These are phyloP conservation scores for Percopsis transmontana DNA, from an alignment of 2,113 vertebrate species.

Conservation along the genomic window DNA sequence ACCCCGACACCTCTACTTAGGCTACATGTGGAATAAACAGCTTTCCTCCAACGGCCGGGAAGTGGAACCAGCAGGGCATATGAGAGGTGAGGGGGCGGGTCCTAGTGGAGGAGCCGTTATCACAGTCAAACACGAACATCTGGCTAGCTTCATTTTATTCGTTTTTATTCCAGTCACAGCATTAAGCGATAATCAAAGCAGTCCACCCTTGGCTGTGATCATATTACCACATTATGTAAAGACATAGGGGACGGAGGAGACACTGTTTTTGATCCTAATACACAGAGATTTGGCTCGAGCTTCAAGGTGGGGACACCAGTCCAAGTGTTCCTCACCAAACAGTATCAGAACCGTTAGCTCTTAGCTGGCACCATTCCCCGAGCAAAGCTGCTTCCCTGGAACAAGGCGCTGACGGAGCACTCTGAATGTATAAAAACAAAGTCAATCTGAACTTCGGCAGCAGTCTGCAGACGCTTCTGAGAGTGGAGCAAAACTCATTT, in stretches of 20 bases:
- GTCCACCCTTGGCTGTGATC: slow-evolving; percentile 58
- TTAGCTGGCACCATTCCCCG: slow-evolving; percentile 38
- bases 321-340: slow-evolving; percentile 15
- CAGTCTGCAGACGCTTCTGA: slow-evolving; percentile 56
- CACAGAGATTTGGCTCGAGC: slow-evolving; percentile 65
- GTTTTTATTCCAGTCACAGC: slow-evolving; percentile 22
- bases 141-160: slow-evolving; percentile 35
- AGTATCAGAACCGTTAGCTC: slow-evolving; percentile 31
- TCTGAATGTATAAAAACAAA: slow-evolving; percentile 53
- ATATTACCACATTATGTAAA: slow-evolving; percentile 70
- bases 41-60: slow-evolving; percentile 62
- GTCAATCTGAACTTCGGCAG: slow-evolving; percentile 53
- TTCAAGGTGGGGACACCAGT: slow-evolving; percentile 50
- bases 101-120: slow-evolving; percentile 71
- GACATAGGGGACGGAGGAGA: slow-evolving; percentile 63
- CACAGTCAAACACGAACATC: slow-evolving; percentile 57
- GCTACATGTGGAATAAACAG: slow-evolving; percentile 72
- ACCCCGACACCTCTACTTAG: slow-evolving; percentile 69
- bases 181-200: slow-evolving; percentile 57
- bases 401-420: neutral
- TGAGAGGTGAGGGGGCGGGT: slow-evolving; percentile 56
- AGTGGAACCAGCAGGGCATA: slow-evolving; percentile 37
- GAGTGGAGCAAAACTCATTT: slow-evolving; percentile 65
- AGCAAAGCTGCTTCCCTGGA: slow-evolving; percentile 19
- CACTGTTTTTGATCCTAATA: slow-evolving; percentile 62